A percentile compares a stretch with the other conserved stretches of the same genome.
phyloP scores from a whole-genome alignment of 2,113 vertebrate genomes.

The Psettodes erumei region DNA sequence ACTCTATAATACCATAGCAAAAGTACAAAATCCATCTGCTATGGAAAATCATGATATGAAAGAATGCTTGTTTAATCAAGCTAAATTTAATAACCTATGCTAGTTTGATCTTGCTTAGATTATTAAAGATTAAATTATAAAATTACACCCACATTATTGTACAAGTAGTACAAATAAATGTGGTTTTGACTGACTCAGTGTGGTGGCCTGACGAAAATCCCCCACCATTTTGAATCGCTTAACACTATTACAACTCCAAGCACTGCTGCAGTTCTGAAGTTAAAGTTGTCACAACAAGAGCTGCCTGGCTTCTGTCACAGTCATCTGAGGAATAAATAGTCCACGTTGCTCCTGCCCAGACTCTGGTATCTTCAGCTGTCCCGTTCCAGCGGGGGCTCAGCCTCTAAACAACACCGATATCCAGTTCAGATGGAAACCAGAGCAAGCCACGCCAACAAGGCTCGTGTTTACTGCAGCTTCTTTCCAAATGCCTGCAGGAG shows the following conservation, averaged over 20 bases:
- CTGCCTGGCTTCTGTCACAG: conserved; percentile 57
- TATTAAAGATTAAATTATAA: background rate
- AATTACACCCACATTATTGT: too few relatives aligned
- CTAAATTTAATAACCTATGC: background rate
- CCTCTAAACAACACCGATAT: conserved; percentile 55
- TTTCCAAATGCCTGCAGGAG: conserved; percentile 19
- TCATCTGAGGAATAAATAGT: conserved; percentile 71
- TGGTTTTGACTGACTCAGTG: background rate
- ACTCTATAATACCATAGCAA: background rate
- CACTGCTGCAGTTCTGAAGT: conserved; percentile 26
- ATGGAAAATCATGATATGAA: background rate
- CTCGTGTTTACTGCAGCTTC: conserved; percentile 3
- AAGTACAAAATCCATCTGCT: background rate
- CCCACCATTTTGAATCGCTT: conserved; percentile 14
- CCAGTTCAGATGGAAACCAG: conserved; percentile 55
- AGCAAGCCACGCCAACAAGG: background rate
- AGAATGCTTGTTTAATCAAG: background rate
- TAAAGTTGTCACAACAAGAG: conserved; percentile 54
- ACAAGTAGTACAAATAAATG: background rate
- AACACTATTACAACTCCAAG: conserved; percentile 24
- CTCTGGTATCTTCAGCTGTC: conserved; percentile 73
- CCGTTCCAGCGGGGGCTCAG: conserved; percentile 44
- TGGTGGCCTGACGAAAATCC: background rate
- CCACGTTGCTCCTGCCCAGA: conserved; percentile 43
- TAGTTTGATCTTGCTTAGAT: background rate